Conservation (phyloP, 30 jellyfish, hydroid and myxozoan genomes). For the Aurelia sp. region DNA sequence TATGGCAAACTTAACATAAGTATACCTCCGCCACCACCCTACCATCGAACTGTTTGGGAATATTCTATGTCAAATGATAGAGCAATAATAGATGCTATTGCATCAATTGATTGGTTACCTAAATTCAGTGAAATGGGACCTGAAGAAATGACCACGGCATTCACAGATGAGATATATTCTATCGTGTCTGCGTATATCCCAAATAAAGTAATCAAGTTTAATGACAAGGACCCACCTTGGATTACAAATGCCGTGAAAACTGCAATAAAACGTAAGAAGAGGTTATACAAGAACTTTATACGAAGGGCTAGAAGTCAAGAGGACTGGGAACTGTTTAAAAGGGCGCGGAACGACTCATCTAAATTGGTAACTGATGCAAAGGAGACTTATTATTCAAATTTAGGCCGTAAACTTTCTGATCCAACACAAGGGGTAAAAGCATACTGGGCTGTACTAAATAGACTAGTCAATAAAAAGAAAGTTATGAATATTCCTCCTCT, state of each 20-base stretch:
- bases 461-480: slow-evolving; percentile 40
- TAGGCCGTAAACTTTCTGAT: slow-evolving; percentile 52
- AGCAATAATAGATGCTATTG: slow-evolving; percentile 6
- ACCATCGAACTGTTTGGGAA: slow-evolving; percentile 31
- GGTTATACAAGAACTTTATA: slow-evolving; percentile 13
- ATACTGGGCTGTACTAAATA: slow-evolving; percentile 39
- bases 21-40: slow-evolving; percentile 31
- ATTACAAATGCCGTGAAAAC: slow-evolving; percentile 25
- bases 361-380: slow-evolving; percentile 22
- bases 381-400: slow-evolving; percentile 22
- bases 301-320: slow-evolving; percentile 15
- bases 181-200: slow-evolving; percentile 22
- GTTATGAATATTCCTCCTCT: background rate
- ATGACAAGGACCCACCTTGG: slow-evolving; percentile 41
- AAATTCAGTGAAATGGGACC: slow-evolving; percentile 13
- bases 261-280: slow-evolving; percentile 45
- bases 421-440: slow-evolving; percentile 46
- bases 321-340: slow-evolving; percentile 48
- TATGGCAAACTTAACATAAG: slow-evolving; percentile 34
- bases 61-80: slow-evolving; percentile 15
- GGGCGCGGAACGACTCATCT: slow-evolving; percentile 21
- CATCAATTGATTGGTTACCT: slow-evolving; percentile 20
- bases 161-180: background rate
- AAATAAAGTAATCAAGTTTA: slow-evolving; percentile 1
- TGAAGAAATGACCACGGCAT: slow-evolving; percentile 12